phyloP scores from a whole-genome alignment of 2,888 invertebrate genomes.

The Rotaria socialis region DNA sequence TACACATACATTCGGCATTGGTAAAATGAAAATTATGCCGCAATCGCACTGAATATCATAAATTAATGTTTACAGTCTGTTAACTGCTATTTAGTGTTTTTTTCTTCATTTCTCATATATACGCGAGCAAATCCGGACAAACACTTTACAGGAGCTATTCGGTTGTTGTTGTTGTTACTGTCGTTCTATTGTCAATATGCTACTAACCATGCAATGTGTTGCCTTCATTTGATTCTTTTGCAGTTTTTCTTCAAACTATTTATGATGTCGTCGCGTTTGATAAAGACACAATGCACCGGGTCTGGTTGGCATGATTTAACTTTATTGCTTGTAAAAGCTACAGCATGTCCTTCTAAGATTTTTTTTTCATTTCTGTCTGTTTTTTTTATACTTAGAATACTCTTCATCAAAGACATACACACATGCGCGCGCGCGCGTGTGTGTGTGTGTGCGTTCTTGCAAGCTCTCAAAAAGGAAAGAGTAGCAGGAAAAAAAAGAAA shows the following conservation, averaged over 20 bases:
- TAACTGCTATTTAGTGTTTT: background rate
- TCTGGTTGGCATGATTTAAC: background rate
- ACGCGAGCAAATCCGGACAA: background rate
- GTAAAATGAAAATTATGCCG: background rate
- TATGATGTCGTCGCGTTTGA: background rate
- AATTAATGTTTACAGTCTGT: background rate
- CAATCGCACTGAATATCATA: background rate
- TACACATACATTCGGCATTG: background rate
- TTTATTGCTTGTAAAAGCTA: background rate
- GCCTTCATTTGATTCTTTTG: background rate
- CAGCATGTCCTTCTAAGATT: background rate
- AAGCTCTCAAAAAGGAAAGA: too few species aligned
- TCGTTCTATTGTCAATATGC: background rate
- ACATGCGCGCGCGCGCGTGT: too few species aligned
- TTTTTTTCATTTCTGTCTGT: background rate
- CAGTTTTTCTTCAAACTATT: background rate
- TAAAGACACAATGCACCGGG: background rate
- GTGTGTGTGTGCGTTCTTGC: too few species aligned
- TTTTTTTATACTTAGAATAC: background rate
- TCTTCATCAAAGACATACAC: too few species aligned
- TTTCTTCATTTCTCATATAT: background rate
- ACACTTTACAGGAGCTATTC: background rate
- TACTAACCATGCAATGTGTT: background rate
- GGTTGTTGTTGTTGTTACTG: background rate
- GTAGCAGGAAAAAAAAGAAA: too few species aligned